These are phyloP conservation scores for Parnassius apollo DNA, from an alignment of 2,888 invertebrate genomes.

Conservation along the genomic window DNA sequence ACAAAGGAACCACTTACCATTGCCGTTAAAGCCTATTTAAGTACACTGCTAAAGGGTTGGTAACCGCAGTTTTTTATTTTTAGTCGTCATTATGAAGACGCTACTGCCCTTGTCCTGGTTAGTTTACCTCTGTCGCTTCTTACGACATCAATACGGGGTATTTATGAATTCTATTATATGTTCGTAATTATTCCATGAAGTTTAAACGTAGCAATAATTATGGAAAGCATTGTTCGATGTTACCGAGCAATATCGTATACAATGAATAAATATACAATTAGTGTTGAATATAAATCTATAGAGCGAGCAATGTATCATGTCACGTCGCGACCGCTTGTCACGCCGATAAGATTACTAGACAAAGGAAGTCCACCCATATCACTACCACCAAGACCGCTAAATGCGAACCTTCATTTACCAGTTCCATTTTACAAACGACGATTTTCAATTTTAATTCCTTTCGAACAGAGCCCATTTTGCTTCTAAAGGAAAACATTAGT, in stretches of 20 bases:
- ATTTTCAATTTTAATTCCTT: constrained; percentile 52
- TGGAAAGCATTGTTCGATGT: constrained; percentile 5
- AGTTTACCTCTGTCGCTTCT: no score
- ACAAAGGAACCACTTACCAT: no score
- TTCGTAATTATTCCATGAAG: neutral
- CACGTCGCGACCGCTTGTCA: constrained; percentile 63
- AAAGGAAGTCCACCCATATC: constrained; percentile 80
- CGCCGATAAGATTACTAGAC: constrained; percentile 79
- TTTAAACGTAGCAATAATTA: neutral
- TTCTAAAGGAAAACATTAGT: constrained; percentile 59
- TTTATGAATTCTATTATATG: neutral
- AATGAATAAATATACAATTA: constrained; percentile 31
- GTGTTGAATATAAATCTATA: constrained; percentile 54
- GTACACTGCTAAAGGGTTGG: no score
- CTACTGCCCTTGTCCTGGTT: no score
- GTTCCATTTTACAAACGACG: constrained; percentile 40
- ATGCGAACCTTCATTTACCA: constrained; percentile 75
- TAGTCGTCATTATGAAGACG: no score
- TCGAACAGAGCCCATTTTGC: constrained; percentile 58
- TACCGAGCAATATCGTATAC: constrained; percentile 15
- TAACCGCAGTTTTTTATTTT: no score
- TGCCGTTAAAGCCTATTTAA: no score
- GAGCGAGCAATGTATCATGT: constrained; percentile 71
- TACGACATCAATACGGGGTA: no score
- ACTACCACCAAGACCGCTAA: constrained; percentile 73